Percentiles rank a stretch among this genome's conserved stretches.
Conservation (phyloP, 1,140 invertebrate genomes). For the Lasaia peninsularis region DNA sequence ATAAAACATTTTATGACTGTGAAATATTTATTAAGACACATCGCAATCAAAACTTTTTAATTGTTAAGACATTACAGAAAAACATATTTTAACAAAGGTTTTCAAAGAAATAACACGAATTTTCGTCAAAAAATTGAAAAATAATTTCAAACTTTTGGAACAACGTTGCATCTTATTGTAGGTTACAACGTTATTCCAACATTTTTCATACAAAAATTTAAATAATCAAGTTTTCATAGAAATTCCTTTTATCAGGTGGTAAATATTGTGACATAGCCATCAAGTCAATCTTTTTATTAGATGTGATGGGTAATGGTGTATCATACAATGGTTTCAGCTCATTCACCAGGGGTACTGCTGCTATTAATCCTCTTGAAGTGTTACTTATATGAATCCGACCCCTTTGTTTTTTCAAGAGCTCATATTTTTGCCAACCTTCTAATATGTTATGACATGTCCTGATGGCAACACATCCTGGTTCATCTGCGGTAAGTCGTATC, state of each 20-base stretch:
- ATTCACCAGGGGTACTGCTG: neutral
- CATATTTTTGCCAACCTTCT: neutral
- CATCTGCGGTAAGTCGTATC: neutral
- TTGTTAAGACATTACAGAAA: neutral
- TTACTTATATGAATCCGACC: neutral
- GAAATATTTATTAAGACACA: neutral
- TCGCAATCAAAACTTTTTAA: neutral
- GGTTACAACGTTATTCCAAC: neutral
- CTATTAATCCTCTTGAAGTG: neutral
- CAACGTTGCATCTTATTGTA: neutral
- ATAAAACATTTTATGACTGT: no score
- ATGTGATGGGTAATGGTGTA: neutral
- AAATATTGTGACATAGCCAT: neutral
- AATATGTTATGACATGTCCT: neutral
- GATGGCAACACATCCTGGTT: neutral
- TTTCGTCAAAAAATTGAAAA: neutral
- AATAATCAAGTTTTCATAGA: neutral
- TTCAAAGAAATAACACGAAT: neutral
- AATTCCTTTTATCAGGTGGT: neutral
- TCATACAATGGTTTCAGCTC: neutral
- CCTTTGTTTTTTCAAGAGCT: neutral
- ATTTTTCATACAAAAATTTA: neutral
- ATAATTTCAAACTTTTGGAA: neutral
- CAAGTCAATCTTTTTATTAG: neutral
- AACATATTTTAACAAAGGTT: neutral